Conservation (phyloP, 2,113 vertebrate species). For the Crocuta crocuta region DNA sequence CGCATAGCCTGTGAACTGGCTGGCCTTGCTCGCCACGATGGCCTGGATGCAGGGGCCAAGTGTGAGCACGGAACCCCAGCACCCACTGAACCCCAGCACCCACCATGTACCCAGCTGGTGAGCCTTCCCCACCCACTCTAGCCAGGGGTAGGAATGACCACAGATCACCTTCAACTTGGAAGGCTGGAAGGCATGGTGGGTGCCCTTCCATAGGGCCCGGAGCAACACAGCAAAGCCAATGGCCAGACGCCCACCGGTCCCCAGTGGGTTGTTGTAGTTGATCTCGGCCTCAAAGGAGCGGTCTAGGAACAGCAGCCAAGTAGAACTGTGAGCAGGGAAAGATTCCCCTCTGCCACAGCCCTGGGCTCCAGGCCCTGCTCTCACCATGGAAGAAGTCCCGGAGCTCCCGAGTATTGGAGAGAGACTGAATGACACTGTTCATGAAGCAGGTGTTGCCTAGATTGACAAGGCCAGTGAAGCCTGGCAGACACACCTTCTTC, state of each 20-base stretch:
- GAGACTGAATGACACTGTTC: constrained; percentile 99
- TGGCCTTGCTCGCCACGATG: constrained; percentile 98
- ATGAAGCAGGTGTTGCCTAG: constrained; percentile 99
- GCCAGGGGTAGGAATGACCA: fast-evolving
- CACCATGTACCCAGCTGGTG: neutral
- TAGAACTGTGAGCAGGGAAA: neutral
- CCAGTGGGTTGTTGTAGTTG: constrained; percentile 97
- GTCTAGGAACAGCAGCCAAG: constrained; percentile 86
- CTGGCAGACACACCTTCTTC: constrained; percentile 96
- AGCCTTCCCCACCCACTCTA: neutral
- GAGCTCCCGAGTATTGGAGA: constrained; percentile 98
- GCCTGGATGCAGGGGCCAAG: constrained; percentile 86
- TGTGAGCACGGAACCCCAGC: neutral
- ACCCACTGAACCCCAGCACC: neutral
- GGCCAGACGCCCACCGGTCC: constrained; percentile 95
- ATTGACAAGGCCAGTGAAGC: constrained; percentile 97
- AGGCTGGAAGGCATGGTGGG: constrained; percentile 97
- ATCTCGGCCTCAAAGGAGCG: constrained; percentile 96
- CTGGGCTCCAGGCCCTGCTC: neutral
- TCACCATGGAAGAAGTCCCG: constrained; percentile 98
- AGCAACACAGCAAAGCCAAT: constrained; percentile 97
- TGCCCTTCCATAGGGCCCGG: constrained; percentile 97
- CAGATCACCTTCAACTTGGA: constrained; percentile 95
- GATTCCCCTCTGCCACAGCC: fast-evolving
- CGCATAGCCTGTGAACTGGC: constrained; percentile 98